phyloP scores from a whole-genome alignment of 2,888 invertebrate species.

The Brachypalpus laphriformis region DNA sequence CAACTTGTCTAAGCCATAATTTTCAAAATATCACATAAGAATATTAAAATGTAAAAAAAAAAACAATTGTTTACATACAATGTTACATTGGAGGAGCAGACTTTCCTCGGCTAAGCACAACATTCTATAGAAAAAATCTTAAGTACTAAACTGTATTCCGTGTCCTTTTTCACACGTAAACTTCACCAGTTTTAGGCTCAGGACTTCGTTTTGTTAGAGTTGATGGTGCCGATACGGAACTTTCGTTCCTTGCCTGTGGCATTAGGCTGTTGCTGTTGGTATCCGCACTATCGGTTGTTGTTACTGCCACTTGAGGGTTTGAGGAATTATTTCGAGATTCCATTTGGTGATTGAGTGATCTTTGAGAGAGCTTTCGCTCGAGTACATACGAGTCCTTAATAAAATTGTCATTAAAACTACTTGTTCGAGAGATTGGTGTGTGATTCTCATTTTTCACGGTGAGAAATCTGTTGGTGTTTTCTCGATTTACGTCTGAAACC shows the following conservation, averaged over 20 bases:
- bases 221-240: conserved; percentile 79
- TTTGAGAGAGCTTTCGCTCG: conserved; percentile 78
- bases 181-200: conserved; percentile 81
- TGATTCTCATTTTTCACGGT: conserved; percentile 79
- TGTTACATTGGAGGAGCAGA: background rate
- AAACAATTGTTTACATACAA: conserved; percentile 19
- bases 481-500: conserved; percentile 77
- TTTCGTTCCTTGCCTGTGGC: conserved; percentile 58
- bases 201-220: conserved; percentile 81
- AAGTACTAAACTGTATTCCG: background rate
- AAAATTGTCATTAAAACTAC: conserved; percentile 79
- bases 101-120: conserved; percentile 29
- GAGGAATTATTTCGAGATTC: conserved; percentile 61
- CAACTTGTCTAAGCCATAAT: conserved; percentile 36
- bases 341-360: conserved; percentile 66
- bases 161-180: conserved; percentile 79
- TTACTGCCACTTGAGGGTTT: conserved; percentile 24
- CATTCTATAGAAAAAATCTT: conserved; percentile 11
- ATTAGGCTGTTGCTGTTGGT: conserved; percentile 33
- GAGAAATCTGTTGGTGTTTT: conserved; percentile 76
- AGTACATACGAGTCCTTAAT: conserved; percentile 77
- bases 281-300: background rate
- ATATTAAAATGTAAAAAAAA: conserved; percentile 43
- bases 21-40: conserved; percentile 66
- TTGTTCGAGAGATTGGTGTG: conserved; percentile 78